Conservation (phyloP, 2,797 vertebrate genomes). For the Rhyacichthys aspro region DNA sequence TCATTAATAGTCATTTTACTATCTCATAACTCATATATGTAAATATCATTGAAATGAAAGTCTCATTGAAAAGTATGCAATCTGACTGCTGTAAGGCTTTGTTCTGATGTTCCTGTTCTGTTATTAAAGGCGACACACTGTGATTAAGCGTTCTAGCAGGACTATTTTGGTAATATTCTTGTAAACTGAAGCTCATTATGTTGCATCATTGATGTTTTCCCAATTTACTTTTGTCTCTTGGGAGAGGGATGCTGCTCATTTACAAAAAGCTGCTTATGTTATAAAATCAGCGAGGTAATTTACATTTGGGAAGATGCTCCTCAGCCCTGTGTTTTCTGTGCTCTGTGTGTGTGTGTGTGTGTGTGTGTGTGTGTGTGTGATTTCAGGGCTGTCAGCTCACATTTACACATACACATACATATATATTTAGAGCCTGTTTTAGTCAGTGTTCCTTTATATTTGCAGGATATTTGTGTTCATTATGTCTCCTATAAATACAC, state of each 20-base stretch:
- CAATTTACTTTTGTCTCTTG: constrained; percentile 17
- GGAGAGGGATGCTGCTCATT: constrained; percentile 30
- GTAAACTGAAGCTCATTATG: constrained; percentile 24
- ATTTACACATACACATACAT: background rate
- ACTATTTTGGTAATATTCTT: constrained; percentile 16
- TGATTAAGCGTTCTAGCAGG: constrained; percentile 6
- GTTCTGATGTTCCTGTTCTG: background rate
- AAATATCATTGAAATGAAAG: too few species aligned
- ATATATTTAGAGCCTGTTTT: too few species aligned
- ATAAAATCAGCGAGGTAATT: constrained; percentile 30
- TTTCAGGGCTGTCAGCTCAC: background rate
- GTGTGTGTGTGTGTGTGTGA: constrained; percentile 18
- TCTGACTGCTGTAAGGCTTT: background rate
- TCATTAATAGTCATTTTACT: too few species aligned
- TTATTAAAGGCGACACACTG: background rate
- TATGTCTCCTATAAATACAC: too few species aligned
- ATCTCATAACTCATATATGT: too few species aligned
- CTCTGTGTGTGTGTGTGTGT: background rate
- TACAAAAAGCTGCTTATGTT: constrained; percentile 26
- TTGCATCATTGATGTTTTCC: constrained; percentile 40
- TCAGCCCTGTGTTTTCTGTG: too few species aligned
- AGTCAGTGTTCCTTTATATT: too few species aligned
- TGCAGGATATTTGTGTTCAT: too few species aligned
- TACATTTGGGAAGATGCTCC: constrained; percentile 21
- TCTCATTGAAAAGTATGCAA: background rate